Evolutionary conservation across 2,797 vertebrate genomes (phyloP), one percentile per base, ranked within the genome.

Genomic region (Crotalus adamanteus): DNA sequence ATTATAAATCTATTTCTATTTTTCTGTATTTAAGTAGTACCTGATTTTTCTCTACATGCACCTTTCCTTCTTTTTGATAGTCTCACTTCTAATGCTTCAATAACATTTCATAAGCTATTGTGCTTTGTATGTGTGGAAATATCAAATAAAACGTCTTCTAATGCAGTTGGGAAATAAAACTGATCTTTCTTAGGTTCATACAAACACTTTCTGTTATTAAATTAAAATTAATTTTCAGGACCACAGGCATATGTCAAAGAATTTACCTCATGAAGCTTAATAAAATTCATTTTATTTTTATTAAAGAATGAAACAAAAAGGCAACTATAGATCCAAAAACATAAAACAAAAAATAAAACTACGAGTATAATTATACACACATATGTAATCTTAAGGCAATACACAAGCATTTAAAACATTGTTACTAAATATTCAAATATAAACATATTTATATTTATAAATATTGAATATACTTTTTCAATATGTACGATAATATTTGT

Each of bases 1-100:
- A 96, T 95, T 90, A 96, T 94, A 95, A 92, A 93, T 93, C 59
- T 92, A 91, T 95, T 93, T 60, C 20, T 1, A 93, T 96, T 94
- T 91, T 69, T 25, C 37, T 89, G 59, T 51, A 91, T 93, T 86
- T 91, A 89, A 93, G 59, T 93, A 96, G 94, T 91, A 95, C 89
- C 91, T 92, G 31, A 91, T 95, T 95, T 37, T 83, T 31, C 92
- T 96, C 90, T 89, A 95, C 47, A 78, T 61, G 93, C 92, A 95
- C 92, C 96, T 20, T 73, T 95, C 92, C 95, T 95, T 96, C 91
- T 95, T 94, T 91, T 91, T 94, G 92, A 94, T 8, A 57, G 31
- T 53, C 61, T 69, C 6, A 93, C 91, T 90, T 94, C 94, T 91
- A 53, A 89, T 88, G 91, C 88, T 93, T 96, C 2, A 57, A 94